Conservation (phyloP, 1,140 invertebrate species). For the Diplogasteroides magnus region DNA sequence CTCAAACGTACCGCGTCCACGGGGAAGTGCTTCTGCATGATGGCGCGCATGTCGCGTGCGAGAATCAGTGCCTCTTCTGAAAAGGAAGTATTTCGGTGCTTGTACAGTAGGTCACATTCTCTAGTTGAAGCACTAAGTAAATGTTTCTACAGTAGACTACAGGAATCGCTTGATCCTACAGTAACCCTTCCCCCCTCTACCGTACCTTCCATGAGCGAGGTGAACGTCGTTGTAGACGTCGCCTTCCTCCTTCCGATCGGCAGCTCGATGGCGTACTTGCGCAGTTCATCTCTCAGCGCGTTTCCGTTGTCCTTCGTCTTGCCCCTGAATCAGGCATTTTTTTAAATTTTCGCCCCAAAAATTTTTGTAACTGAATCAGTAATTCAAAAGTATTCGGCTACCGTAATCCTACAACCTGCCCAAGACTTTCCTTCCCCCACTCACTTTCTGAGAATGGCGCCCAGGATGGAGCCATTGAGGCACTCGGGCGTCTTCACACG, state of each 20-base stretch:
- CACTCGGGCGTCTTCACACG: not conserved
- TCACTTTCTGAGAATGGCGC: not conserved
- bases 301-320: not conserved
- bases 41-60: not conserved
- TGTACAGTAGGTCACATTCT: not conserved
- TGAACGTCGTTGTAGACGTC: not conserved
- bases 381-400: too few relatives aligned
- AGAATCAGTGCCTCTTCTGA: not conserved
- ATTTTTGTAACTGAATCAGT: too few relatives aligned
- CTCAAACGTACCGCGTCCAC: too few relatives aligned
- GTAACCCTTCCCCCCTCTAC: not conserved
- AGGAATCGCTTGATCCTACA: not conserved
- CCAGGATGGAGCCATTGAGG: not conserved
- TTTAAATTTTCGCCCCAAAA: not conserved
- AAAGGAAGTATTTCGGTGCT: not conserved
- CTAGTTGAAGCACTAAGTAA: not conserved
- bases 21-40: not conserved
- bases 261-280: not conserved
- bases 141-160: not conserved
- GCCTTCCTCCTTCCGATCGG: not conserved
- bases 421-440: too few relatives aligned
- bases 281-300: not conserved
- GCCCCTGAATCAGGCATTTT: not conserved
- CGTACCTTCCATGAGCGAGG: not conserved
- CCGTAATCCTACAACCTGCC: too few relatives aligned